Evolutionary conservation across 2,888 invertebrate genomes (phyloP), one percentile per base, ranked within the genome.

Genomic region (Xylota sylvarum): DNA sequence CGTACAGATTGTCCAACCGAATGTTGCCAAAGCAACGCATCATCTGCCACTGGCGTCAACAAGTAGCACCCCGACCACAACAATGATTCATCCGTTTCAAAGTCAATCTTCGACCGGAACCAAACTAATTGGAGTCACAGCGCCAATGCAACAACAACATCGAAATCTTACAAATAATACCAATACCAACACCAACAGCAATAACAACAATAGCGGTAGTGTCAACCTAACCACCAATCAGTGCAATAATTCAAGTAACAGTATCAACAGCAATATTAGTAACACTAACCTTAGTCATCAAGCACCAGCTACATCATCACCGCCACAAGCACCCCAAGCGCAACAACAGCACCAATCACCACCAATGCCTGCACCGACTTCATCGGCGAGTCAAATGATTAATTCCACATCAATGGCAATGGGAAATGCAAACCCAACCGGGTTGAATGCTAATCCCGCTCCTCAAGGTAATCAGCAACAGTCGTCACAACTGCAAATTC

Each of bases 121-220:
- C 1, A 92, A 92, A 73, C 79, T 92, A 79, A 90, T 92, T 35
- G 92, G 92, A 2, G 90, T 92, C 1, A 92, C 92, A 12, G 92
- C 92, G 27, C 92, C 92, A 3, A 92, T 92, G 92, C 92, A 92
- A 79, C 92, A 92, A 55, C 91, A 91, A 52, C 90, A 89, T 30
- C 69, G 62, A 37, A 56, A 58, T 56, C 40, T 48, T 5, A 35
- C 32, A 9, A 83, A 65, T 46, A 86, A 77, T 65, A 77, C 23
- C 35, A 83, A 83, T 46, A 65, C 10, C 30, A 64, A 50, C 52
- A 60, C 1, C 43, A 67, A 62, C 46, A 64, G 43, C 19, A 73
- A 52, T 40, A 52, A 60, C 27, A 81, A 56, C 62, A 50, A 60
- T 17, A 81, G 55, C 62, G 78, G 69, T 64, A 77, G 37, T 70